Evolutionary conservation across 2,888 invertebrate species (phyloP).

Genomic region (Sesamia inferens): DNA sequence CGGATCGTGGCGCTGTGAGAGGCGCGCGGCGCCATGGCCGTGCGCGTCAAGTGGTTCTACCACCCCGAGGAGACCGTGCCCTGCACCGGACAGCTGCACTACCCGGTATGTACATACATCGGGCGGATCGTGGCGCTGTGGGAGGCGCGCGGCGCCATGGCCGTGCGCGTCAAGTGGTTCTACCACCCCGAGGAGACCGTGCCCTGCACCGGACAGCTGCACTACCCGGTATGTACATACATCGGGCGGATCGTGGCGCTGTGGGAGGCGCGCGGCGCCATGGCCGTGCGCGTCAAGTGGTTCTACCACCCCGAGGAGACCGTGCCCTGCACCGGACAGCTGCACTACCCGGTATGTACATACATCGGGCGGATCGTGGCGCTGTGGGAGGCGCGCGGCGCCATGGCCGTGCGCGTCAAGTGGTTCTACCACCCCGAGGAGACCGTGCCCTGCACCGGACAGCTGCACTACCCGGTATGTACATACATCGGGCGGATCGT

Average conservation of each 20-base stretch:
- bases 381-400: conserved; percentile 97
- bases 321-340: conserved; percentile 92
- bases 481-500: too few relatives aligned
- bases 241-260: conserved; percentile 95
- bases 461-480: conserved; percentile 94
- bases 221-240: conserved; percentile 95
- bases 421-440: conserved; percentile 99
- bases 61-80: conserved; percentile 98
- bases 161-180: conserved; percentile 98
- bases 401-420: conserved; percentile 97
- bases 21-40: conserved; percentile 96
- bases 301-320: conserved; percentile 99
- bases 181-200: conserved; percentile 98
- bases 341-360: conserved; percentile 95
- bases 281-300: conserved; percentile 98
- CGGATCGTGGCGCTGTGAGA: conserved; percentile 98
- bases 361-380: too few relatives aligned
- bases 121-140: conserved; percentile 96
- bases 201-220: conserved; percentile 92
- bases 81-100: conserved; percentile 92
- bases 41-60: conserved; percentile 98
- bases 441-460: conserved; percentile 93
- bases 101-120: conserved; percentile 95
- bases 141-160: conserved; percentile 97
- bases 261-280: conserved; percentile 97